These are phyloP conservation scores for Microctonus brassicae DNA, from an alignment of 2,888 invertebrate genomes.

Conservation along the genomic window DNA sequence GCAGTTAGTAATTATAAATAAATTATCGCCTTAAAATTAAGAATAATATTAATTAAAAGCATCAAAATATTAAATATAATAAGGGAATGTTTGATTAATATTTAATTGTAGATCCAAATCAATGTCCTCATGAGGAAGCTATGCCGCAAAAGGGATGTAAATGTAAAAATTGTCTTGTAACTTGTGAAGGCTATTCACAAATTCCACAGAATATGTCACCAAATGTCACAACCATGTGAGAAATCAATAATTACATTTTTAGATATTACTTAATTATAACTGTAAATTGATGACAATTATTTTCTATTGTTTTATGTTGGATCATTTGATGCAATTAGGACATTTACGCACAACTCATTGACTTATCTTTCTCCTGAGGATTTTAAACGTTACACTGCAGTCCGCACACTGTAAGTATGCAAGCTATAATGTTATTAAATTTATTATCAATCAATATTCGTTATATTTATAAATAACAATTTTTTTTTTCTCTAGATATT, in stretches of 20 bases:
- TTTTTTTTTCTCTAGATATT: constrained; percentile 51
- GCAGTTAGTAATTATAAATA: constrained; percentile 48
- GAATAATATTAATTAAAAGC: too few relatives aligned
- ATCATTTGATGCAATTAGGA: constrained; percentile 50
- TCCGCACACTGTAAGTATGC: constrained; percentile 57
- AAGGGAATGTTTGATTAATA: background rate
- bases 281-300: too few relatives aligned
- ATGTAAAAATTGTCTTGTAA: constrained; percentile 48
- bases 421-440: too few relatives aligned
- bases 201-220: constrained; percentile 60
- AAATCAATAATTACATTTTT: background rate
- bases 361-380: constrained; percentile 47
- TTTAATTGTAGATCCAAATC: constrained; percentile 48
- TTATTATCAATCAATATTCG: too few relatives aligned
- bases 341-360: constrained; percentile 60
- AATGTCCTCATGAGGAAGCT: constrained; percentile 42
- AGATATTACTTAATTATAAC: too few relatives aligned
- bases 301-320: too few relatives aligned
- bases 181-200: constrained; percentile 53
- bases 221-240: constrained; percentile 61
- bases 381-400: constrained; percentile 53
- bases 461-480: background rate
- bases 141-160: constrained; percentile 47
- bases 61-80: too few relatives aligned
- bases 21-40: too few relatives aligned